These are phyloP conservation scores for Lasioglossum leucozonium DNA, from an alignment of 2,888 invertebrate species.

Conservation along the genomic window DNA sequence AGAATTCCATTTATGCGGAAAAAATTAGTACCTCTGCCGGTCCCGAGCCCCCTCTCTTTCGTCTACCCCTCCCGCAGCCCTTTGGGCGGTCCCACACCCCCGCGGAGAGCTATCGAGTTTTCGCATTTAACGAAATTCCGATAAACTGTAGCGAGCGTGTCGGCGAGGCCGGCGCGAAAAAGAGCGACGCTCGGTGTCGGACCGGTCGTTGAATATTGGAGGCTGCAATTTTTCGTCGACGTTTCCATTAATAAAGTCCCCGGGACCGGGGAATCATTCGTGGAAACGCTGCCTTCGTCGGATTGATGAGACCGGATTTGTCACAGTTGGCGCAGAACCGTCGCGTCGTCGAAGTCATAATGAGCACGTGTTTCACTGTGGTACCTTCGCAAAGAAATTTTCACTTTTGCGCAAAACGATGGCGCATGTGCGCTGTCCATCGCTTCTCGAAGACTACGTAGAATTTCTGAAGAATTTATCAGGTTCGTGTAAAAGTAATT, in stretches of 20 bases:
- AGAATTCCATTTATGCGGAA: slow-evolving; percentile 51
- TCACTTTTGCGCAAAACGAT: background rate
- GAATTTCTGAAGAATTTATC: background rate
- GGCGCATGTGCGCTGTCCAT: background rate
- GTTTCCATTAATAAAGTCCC: slow-evolving; percentile 46
- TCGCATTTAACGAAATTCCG: slow-evolving; percentile 59
- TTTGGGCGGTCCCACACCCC: background rate
- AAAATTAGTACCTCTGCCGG: slow-evolving; percentile 42
- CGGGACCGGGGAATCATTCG: slow-evolving; percentile 5
- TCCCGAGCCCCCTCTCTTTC: background rate
- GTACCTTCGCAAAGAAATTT: background rate
- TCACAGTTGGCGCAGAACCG: background rate
- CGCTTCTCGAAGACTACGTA: background rate
- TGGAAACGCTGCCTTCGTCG: slow-evolving; percentile 14
- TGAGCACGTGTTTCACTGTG: background rate
- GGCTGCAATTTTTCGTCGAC: slow-evolving; percentile 48
- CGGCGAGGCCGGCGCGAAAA: slow-evolving; percentile 25
- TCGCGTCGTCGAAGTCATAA: background rate
- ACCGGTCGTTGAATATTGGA: slow-evolving; percentile 40
- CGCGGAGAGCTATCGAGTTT: slow-evolving; percentile 46
- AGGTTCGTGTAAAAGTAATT: background rate
- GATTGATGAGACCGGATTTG: background rate
- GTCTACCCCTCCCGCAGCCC: background rate
- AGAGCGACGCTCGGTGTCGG: slow-evolving; percentile 31
- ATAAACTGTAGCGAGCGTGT: slow-evolving; percentile 53